phyloP scores from a whole-genome alignment of 2,113 vertebrate species.

The Lucifuga dentata region DNA sequence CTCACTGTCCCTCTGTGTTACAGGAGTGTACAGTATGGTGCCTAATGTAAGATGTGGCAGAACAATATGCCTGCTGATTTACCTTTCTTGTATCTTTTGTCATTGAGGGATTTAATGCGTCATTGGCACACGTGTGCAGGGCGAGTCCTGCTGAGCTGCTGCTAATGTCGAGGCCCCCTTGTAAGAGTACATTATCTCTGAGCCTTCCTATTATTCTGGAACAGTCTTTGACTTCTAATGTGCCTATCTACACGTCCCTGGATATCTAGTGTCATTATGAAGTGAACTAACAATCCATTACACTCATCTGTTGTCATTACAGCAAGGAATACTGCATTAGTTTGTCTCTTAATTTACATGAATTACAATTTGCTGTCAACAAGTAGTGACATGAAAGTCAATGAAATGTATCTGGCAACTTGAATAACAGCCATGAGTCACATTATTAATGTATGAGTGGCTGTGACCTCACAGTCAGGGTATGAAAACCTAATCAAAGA shows the following conservation, averaged over 20 bases:
- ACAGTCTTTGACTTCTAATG: conserved; percentile 83
- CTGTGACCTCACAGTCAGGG: conserved; percentile 9
- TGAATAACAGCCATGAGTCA: conserved; percentile 10
- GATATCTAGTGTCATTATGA: conserved; percentile 72
- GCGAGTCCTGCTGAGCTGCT: conserved; percentile 76
- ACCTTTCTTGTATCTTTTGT: conserved; percentile 78
- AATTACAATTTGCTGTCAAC: conserved; percentile 44
- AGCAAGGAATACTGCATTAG: conserved; percentile 64
- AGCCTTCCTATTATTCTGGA: conserved; percentile 79
- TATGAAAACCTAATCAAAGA: conserved; percentile 35
- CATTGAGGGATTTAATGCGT: conserved; percentile 81
- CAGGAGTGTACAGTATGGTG: conserved; percentile 42
- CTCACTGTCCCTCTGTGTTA: conserved; percentile 13
- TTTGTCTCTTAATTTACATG: conserved; percentile 57
- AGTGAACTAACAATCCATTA: conserved; percentile 76
- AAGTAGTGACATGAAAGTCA: conserved; percentile 18
- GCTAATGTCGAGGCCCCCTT: conserved; percentile 81
- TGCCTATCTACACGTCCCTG: conserved; percentile 74
- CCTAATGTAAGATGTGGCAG: conserved; percentile 39
- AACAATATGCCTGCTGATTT: conserved; percentile 67
- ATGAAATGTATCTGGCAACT: too few species aligned
- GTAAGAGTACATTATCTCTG: conserved; percentile 82
- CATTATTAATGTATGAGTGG: neutral
- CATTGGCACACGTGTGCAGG: conserved; percentile 73
- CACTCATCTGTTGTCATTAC: conserved; percentile 68